Evolutionary conservation across 1,140 invertebrate genomes (phyloP).

Genomic region (Zaprionus capensis): DNA sequence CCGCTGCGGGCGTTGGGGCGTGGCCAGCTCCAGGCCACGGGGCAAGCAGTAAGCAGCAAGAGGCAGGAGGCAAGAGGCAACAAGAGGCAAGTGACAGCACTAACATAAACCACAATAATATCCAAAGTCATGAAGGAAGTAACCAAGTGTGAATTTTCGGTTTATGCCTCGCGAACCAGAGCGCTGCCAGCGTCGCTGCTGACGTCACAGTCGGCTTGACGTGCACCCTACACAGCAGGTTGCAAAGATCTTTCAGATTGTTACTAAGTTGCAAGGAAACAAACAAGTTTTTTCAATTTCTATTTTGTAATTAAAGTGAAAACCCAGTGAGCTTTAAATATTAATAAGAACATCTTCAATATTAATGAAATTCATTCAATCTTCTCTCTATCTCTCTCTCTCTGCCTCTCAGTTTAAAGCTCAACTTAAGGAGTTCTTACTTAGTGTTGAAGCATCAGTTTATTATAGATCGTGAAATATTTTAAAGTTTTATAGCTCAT

Average conservation of each 20-base stretch:
- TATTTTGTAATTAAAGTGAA: too few relatives aligned
- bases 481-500: too few relatives aligned
- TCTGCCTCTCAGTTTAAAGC: too few relatives aligned
- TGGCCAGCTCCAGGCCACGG: conserved; percentile 3
- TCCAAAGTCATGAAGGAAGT: conserved; percentile 82
- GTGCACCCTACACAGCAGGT: background rate
- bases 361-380: too few relatives aligned
- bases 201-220: conserved; percentile 7
- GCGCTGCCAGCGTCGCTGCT: conserved; percentile 31
- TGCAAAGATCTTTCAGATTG: background rate
- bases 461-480: too few relatives aligned
- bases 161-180: conserved; percentile 73
- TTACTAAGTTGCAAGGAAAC: background rate
- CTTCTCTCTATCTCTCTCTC: too few relatives aligned
- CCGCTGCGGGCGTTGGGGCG: conserved; percentile 27
- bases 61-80: background rate
- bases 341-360: too few relatives aligned
- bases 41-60: conserved; percentile 4
- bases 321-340: too few relatives aligned
- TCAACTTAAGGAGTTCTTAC: too few relatives aligned
- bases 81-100: conserved; percentile 72
- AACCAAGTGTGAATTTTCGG: conserved; percentile 82
- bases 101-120: conserved; percentile 83
- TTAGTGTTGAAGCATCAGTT: too few relatives aligned
- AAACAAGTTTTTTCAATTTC: background rate